Conservation (phyloP, 2,888 invertebrate species). For the Synanthedon formicaeformis region DNA sequence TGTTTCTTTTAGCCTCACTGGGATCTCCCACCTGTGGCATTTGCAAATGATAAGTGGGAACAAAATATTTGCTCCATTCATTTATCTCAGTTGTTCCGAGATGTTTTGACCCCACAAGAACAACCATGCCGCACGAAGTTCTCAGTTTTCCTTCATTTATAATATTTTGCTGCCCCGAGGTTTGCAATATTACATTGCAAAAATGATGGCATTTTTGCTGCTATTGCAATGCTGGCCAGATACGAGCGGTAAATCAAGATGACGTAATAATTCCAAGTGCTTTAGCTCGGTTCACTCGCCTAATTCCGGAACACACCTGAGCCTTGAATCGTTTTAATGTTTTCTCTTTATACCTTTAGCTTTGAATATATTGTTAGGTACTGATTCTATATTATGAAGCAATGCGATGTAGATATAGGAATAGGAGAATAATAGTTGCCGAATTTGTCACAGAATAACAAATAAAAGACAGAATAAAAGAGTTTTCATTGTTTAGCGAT, state of each 20-base stretch:
- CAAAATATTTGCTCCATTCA: too few relatives aligned
- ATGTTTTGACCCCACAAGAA: too few relatives aligned
- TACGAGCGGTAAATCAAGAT: slow-evolving; percentile 24
- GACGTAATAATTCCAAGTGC: slow-evolving; percentile 27
- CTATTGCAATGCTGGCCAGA: neutral
- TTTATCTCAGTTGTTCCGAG: too few relatives aligned
- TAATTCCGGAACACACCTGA: slow-evolving; percentile 23
- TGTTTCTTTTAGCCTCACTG: too few relatives aligned
- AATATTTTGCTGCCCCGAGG: neutral
- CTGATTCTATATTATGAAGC: neutral
- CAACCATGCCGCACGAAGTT: neutral
- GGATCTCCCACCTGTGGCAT: too few relatives aligned
- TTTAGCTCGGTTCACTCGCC: slow-evolving; percentile 12
- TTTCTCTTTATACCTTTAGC: neutral
- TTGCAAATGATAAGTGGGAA: too few relatives aligned
- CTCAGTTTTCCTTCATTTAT: neutral
- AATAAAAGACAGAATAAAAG: too few relatives aligned
- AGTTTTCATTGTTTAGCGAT: too few relatives aligned
- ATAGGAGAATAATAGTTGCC: too few relatives aligned
- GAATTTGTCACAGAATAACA: too few relatives aligned
- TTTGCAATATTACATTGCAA: neutral
- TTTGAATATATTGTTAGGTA: neutral
- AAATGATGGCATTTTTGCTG: neutral
- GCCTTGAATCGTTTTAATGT: slow-evolving; percentile 3
- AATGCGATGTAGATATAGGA: neutral